Evolutionary conservation across 2,113 vertebrate species (phyloP).

Genomic region (Brachyhypopomus occidentalis): DNA sequence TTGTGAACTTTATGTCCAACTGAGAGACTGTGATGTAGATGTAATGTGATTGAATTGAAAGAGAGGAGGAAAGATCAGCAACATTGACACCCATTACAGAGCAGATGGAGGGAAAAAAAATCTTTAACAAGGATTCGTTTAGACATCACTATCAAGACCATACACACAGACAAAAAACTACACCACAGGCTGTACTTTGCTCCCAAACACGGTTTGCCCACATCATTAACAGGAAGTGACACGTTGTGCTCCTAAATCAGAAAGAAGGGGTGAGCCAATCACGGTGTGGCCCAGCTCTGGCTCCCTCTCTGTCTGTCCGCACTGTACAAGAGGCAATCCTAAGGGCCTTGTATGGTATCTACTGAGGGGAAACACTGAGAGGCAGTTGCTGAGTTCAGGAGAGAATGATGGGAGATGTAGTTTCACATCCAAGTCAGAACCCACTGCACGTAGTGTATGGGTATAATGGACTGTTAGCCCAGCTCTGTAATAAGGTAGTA

Average conservation of each 20-base stretch:
- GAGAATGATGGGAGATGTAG: slow-evolving; percentile 7
- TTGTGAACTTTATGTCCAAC: too few relatives aligned
- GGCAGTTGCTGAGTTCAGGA: slow-evolving; percentile 27
- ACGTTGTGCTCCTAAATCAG: background rate
- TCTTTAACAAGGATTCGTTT: slow-evolving; percentile 17
- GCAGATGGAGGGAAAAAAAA: background rate
- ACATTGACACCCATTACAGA: background rate
- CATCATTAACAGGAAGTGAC: background rate
- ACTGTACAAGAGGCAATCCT: background rate
- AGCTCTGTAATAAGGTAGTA: background rate
- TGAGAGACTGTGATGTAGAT: background rate
- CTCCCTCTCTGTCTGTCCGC: background rate
- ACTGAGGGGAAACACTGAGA: slow-evolving; percentile 46
- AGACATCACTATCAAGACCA: background rate
- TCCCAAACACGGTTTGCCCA: background rate
- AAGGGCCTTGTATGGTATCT: background rate
- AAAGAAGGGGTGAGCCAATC: background rate
- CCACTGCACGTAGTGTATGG: background rate
- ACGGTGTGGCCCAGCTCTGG: background rate
- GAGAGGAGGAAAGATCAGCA: background rate
- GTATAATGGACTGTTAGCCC: background rate
- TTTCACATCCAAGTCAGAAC: slow-evolving; percentile 30
- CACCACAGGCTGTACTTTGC: slow-evolving; percentile 7
- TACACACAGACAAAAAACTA: slow-evolving; percentile 3
- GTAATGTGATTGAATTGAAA: background rate